Evolutionary conservation across 2,113 vertebrate genomes (phyloP), one percentile per base, ranked within the genome.

Genomic region (Erpornis zantholeuca): DNA sequence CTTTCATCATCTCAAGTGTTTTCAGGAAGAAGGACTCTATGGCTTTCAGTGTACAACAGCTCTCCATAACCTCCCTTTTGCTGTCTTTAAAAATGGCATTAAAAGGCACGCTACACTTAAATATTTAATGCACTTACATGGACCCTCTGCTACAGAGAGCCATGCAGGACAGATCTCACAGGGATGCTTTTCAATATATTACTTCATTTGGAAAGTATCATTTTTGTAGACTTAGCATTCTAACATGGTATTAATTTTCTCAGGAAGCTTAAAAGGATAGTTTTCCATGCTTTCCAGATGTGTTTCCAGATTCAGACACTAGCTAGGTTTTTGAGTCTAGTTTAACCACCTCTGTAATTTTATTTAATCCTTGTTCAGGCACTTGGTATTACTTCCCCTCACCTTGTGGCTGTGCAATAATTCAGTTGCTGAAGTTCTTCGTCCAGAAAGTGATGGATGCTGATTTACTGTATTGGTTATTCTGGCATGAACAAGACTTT

Each of bases 351-450:
- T 94, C 85, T 50, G 19, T 85, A 93, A 92, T 92, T 92, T 61
- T 57, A 77, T 72, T 95, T 71, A 64, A 64, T 92, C 84, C 83
- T 92, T 92, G 77, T 69, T 77, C 54, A 38, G 19, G 50, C 38
- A 88, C 72, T 97, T 81, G 92, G 35, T 93, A 91, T 95, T 91
- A 33, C 18, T 75, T 94, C 54, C 19, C 23, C 94, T 95, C 12
- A 94, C 64, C 86, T 88, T 54, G n/a, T 95, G 80, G 78, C 60
- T 71, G 68, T 79, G 72, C 70, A 96, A 95, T 88, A 96, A 96
- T 96, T 96, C 92, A 96, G 77, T 97, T 97, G 94, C 72, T 92
- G 76, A 92, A 93, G 52, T 91, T 86, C 84, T 78, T 96, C 95
- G 93, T 95, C 92, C 88, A 94, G 86, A 96, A 97, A 94, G 33